These are phyloP conservation scores for Apotomis betuletana DNA, from an alignment of 2,888 invertebrate genomes.

Conservation along the genomic window DNA sequence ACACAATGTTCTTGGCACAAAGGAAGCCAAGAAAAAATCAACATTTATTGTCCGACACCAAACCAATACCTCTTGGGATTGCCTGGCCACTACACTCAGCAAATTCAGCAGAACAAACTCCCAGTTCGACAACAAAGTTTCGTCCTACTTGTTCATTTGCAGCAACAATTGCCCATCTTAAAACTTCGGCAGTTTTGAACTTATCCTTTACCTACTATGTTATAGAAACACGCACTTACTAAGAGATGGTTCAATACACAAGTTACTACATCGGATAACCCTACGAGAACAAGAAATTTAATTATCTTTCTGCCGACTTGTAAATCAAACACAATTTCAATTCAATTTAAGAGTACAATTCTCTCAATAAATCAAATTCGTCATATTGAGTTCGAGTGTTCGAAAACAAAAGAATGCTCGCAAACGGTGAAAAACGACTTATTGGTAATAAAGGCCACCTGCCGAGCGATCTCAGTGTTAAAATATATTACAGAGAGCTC, in stretches of 20 bases:
- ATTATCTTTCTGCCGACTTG: constrained; percentile 24
- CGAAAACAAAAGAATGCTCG: constrained; percentile 39
- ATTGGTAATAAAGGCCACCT: constrained; percentile 41
- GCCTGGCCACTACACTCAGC: constrained; percentile 24
- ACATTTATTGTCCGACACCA: constrained; percentile 25
- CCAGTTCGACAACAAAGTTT: constrained; percentile 7
- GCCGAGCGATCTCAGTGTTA: constrained; percentile 41
- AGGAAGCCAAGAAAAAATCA: constrained; percentile 23
- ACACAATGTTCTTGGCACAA: constrained; percentile 35
- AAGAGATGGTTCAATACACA: background rate
- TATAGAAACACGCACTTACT: background rate
- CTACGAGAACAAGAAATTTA: constrained; percentile 35
- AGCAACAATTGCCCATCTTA: constrained; percentile 5
- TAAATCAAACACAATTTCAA: constrained; percentile 38
- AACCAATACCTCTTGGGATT: constrained; percentile 23
- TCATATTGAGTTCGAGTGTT: constrained; percentile 33
- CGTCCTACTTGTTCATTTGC: constrained; percentile 14
- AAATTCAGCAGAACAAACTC: constrained; percentile 20
- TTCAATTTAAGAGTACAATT: constrained; percentile 31
- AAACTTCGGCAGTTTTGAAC: constrained; percentile 17
- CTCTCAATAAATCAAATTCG: constrained; percentile 30
- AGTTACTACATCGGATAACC: constrained; percentile 18
- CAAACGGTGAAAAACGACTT: constrained; percentile 40
- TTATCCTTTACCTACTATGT: background rate
- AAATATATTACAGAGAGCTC: constrained; percentile 44